Evolutionary conservation across 2,888 invertebrate genomes (phyloP), one percentile per base, ranked within the genome.

Genomic region (Neoscelio sp.): DNA sequence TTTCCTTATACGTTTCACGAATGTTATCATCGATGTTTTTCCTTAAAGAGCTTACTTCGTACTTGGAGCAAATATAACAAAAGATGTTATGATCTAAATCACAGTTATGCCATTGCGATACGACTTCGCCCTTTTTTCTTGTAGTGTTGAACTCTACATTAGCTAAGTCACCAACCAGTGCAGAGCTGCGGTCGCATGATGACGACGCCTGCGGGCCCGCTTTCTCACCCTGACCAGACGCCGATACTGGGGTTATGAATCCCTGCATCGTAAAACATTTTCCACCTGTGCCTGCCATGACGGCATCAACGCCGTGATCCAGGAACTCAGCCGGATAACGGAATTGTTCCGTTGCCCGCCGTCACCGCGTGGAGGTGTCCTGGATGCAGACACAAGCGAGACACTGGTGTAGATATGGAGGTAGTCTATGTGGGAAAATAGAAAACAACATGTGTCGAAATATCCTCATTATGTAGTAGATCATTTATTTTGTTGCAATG

Each of bases 101-200:
- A 17, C 46, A 46, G 17, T 46, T 17, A 46, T 46, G 46, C 13
- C 10, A 35, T 35, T 35, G 35, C 35, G 20, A 46, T n/a, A 17
- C 46, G 4, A 46, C 5, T 46, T 46, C 46, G 18, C n/a, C 35
- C 35, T 35, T n/a, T 35, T 35, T 35, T 35, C 35, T 35, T 35
- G 35, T 35, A 10, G 35, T 8, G n/a, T 42, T 15, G 2, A 20
- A 78, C 78, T 73, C 75, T 70, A 7, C 60, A 65, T 13, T 5
- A 48, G 75, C 79, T 71, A 80, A 80, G 68, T 77, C 42, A 20
- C 58, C 68, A 26, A 78, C 73, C 12, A 42, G 18, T 65, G 35
- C 8, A 76, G 64, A 77, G 67, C 75, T 80, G 67, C 62, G 50
- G 65, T 80, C 52, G 75, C 62, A 17, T 33, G 71, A 48, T 48